Base-by-base conservation (phyloP, 2,797 vertebrate genomes). In the Aratinga solstitialis region DNA sequence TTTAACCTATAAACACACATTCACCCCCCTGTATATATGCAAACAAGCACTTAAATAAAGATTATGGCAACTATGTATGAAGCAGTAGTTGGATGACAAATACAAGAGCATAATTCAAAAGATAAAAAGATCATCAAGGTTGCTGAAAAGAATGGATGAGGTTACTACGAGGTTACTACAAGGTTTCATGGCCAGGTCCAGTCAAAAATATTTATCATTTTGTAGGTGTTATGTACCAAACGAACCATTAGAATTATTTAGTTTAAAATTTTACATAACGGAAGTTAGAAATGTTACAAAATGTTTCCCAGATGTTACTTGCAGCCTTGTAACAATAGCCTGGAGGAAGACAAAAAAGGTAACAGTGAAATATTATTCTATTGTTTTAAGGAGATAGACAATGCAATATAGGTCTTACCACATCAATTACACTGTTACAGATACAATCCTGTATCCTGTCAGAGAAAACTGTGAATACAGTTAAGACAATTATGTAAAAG, bases 401-500 rank as follows among this genome's bases (percentile, higher is more conserved):
- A 40, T 45, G 40, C 13, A 53, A 63, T 30, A 38, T 26, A 50
- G 32, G 4, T 53, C n/a, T 61, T 48, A 29, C 24, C 16, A 65
- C 24, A 61, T 24, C 45, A 61, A 1, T 48, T 69, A 78, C 27
- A 38, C 27, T 62, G 23, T 53, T 69, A 53, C 7, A 73, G 34
- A 63, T 38, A 34, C 4, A 26, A 19, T 59, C 36, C 45, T 54
- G 23, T 29, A 81, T 43, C 38, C 24, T 48, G 36, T 24, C 24
- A 54, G 50, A 65, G 40, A 65, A 79, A 68, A 78, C 56, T 51
- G 42, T 62, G 24, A 69, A 74, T 51, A 18, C 12, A 63, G 40
- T n/a, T 82, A 86, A 84, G 43, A 29, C 34, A 45, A 72, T 89
- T 84, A 78, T 34, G 40, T 34, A 81, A 91, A 88, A 87, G 23